Evolutionary conservation across 1,140 invertebrate genomes (phyloP).

Genomic region (Cyrtorhinus lividipennis): DNA sequence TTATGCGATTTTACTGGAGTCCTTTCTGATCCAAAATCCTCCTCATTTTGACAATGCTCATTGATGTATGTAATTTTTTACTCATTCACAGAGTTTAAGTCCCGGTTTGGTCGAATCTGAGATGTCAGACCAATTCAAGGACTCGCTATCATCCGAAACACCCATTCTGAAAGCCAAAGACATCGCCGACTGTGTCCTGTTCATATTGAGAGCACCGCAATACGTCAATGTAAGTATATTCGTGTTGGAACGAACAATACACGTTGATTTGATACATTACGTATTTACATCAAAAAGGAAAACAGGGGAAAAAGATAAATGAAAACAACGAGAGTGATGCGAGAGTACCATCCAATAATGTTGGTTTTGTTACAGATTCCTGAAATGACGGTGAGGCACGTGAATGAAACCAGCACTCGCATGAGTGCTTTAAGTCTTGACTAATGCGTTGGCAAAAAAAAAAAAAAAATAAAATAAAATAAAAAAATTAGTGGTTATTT

Average conservation of each 20-base stretch:
- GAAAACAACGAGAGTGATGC: too few relatives aligned
- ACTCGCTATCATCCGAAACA: not conserved
- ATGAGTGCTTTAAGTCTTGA: not conserved
- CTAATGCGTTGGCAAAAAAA: too few relatives aligned
- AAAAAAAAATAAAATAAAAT: too few relatives aligned
- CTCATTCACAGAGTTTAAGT: slow-evolving; percentile 21
- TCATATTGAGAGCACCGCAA: slow-evolving; percentile 33
- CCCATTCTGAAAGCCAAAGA: slow-evolving; percentile 29
- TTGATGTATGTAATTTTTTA: too few relatives aligned
- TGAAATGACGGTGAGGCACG: not conserved
- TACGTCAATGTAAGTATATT: slow-evolving; percentile 33
- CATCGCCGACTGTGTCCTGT: slow-evolving; percentile 37
- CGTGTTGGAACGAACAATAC: not conserved
- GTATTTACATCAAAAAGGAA: too few relatives aligned
- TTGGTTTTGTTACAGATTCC: not conserved
- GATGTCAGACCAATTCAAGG: slow-evolving; percentile 12
- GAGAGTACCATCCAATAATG: too few relatives aligned
- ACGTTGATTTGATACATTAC: too few relatives aligned
- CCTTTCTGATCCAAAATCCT: too few relatives aligned
- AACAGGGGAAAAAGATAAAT: too few relatives aligned
- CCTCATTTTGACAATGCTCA: too few relatives aligned
- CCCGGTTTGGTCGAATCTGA: slow-evolving; percentile 24
- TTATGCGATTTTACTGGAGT: not conserved
- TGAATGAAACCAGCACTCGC: not conserved
- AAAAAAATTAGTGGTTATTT: too few relatives aligned